Evolutionary conservation across 2,113 vertebrate species (phyloP), one percentile per base, ranked within the genome.

Genomic region (Eublepharis macularius): DNA sequence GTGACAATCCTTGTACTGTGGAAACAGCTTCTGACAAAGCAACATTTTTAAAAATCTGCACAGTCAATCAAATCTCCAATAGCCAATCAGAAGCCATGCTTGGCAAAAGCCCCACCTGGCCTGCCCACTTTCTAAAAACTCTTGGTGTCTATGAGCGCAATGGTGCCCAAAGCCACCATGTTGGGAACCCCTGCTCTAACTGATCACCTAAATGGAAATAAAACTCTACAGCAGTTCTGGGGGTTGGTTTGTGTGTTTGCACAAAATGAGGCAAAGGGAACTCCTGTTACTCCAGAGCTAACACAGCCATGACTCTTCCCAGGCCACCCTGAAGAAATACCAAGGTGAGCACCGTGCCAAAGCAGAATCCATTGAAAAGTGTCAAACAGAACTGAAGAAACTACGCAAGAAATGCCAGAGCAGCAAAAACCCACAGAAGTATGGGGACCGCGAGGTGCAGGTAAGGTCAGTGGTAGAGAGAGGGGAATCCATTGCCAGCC

Each of bases 361-460:
- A 84, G 92, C 95, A 0, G 97, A 98, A 86, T 97, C 97, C 2
- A 96, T 98, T 1, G 97, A 97, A 86, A 97, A 96, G 85, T 97
- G 96, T 83, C 97, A 97, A 88, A 95, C 97, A 4, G 97, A 97
- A 93, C 95, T 98, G 75, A 97, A 97, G 94, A 97, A 97, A 65
- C 94, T 98, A 32, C 96, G 97, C 76, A 96, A 97, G 90, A 98
- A 98, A 90, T 97, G 97, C 79, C 96, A 97, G 81, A 96, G 92
- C 86, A 97, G 97, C 80, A 96, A 97, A 13, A 97, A 98, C 84
- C 97, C 97, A 0, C 96, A 97, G 94, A 98, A 98, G 84, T 98
- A 98, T 2, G 97, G 97, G 76, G 97, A 98, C 93, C 68, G 97
- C 87, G 97, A 98, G 92, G 97, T 97, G 95, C 97, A 98, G 97